These are phyloP conservation scores for Cuniculus paca DNA, from an alignment of 2,797 vertebrate species.

Conservation along the genomic window DNA sequence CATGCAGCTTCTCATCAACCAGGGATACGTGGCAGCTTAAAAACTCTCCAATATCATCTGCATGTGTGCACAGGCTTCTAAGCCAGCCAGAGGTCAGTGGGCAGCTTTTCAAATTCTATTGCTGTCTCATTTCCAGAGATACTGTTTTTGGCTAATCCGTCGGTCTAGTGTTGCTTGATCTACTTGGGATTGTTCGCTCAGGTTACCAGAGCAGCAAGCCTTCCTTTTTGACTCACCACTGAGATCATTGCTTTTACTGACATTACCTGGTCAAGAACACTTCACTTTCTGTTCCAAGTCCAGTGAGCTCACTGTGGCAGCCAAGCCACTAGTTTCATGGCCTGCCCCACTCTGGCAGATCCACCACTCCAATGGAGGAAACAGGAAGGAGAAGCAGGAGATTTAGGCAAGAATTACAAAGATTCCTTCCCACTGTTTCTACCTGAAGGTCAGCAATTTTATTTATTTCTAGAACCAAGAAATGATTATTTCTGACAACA, in stretches of 20 bases:
- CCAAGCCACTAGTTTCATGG: neutral
- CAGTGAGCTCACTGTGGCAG: neutral
- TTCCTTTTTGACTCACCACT: neutral
- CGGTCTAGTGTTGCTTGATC: neutral
- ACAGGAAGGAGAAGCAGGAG: neutral
- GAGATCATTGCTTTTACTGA: neutral
- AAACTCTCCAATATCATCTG: neutral
- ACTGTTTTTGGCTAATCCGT: neutral
- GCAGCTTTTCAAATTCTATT: neutral
- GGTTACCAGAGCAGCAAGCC: neutral
- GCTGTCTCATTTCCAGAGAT: neutral
- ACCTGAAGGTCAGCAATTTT: neutral
- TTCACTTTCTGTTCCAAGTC: neutral
- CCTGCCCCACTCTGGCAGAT: neutral
- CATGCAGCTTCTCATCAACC: neutral
- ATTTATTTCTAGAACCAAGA: slow-evolving; percentile 1
- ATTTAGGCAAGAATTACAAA: neutral
- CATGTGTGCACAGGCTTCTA: neutral
- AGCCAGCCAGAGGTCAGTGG: neutral
- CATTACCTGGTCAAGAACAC: neutral
- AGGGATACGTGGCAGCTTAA: accelerated
- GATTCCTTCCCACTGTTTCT: neutral
- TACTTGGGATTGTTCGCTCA: neutral
- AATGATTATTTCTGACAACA: neutral
- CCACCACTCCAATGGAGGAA: neutral